phyloP scores from a whole-genome alignment of 2,888 invertebrate genomes.

The Platycheirus albimanus region DNA sequence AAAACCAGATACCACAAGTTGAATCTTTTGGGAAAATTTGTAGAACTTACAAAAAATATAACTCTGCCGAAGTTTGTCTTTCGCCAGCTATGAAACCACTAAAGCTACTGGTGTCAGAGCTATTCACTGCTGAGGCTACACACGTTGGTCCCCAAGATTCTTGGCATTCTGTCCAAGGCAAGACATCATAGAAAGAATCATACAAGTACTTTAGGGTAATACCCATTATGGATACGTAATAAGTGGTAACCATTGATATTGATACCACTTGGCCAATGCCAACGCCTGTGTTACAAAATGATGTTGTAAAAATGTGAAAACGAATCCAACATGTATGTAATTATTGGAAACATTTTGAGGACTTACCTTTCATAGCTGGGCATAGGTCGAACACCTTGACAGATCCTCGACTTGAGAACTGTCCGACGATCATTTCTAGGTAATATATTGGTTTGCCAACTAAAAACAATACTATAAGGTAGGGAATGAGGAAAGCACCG shows the following conservation, averaged over 20 bases:
- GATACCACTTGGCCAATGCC: conserved; percentile 85
- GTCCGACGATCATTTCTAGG: conserved; percentile 89
- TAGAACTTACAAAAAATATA: conserved; percentile 83
- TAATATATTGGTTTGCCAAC: conserved; percentile 89
- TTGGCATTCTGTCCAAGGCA: conserved; percentile 87
- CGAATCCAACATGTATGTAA: no score
- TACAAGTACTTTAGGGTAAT: conserved; percentile 86
- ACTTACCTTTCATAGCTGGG: conserved; percentile 88
- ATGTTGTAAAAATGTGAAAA: not conserved
- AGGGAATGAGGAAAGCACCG: conserved; percentile 87
- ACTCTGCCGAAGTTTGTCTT: conserved; percentile 81
- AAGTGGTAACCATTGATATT: conserved; percentile 85
- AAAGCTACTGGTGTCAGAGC: conserved; percentile 71
- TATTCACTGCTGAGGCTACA: conserved; percentile 80
- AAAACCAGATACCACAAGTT: not conserved
- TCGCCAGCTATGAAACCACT: conserved; percentile 53
- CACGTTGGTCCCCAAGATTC: conserved; percentile 84
- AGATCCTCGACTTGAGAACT: conserved; percentile 88
- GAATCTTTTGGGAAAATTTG: not conserved
- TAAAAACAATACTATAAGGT: conserved; percentile 86
- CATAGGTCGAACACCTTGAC: conserved; percentile 87
- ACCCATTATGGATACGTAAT: conserved; percentile 88
- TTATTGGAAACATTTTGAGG: no score
- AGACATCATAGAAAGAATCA: conserved; percentile 85
- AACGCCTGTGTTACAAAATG: conserved; percentile 82